Evolutionary conservation across 1,140 invertebrate genomes (phyloP), one percentile per base, ranked within the genome.

Genomic region (Drosophila paulistorum): DNA sequence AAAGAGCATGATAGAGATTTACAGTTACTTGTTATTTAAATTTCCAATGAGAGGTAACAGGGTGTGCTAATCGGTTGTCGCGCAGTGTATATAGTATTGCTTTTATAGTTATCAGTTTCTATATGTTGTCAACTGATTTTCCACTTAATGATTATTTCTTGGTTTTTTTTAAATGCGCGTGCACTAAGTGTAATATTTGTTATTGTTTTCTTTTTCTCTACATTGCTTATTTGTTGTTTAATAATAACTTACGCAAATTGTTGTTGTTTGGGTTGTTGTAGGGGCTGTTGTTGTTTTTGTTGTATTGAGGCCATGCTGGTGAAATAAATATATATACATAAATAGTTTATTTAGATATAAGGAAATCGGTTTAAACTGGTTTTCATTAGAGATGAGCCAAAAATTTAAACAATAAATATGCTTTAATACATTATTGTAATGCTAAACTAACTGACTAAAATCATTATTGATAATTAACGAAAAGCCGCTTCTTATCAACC

Each of bases 211-310:
- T 26, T 45, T 30, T 30, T 30, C 7, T 30, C 5, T 30, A 17
- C 68, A 9, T 48, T 11, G 30, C 66, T 74, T 69, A 79, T 69
- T 78, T 48, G 59, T 70, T 65, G 68, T 57, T 74, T 74, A 68
- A 71, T 81, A 64, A 66, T 51, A 72, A 85, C 82, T 86, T 79
- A 86, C 82, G 82, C 82, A 65, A 86, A 86, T 64, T 81, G 68
- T 51, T 86, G 78, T 41, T 86, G 82, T 42, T 85, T 55, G 7
- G 78, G 82, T 72, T 86, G 78, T 41, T 73, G 55, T 11, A 86
- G 69, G 7, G 74, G 67, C 30, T 55, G 68, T 42, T 48, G 65
- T 62, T 60, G 42, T 51, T 60, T 51, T 17, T 64, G 35, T 57
- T 67, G 63, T 60, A 63, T 23, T 63, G 69, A 4, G 55, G 81